Evolutionary conservation across 2,797 vertebrate species (phyloP), one percentile per base, ranked within the genome.

Genomic region (Acridotheres tristis): DNA sequence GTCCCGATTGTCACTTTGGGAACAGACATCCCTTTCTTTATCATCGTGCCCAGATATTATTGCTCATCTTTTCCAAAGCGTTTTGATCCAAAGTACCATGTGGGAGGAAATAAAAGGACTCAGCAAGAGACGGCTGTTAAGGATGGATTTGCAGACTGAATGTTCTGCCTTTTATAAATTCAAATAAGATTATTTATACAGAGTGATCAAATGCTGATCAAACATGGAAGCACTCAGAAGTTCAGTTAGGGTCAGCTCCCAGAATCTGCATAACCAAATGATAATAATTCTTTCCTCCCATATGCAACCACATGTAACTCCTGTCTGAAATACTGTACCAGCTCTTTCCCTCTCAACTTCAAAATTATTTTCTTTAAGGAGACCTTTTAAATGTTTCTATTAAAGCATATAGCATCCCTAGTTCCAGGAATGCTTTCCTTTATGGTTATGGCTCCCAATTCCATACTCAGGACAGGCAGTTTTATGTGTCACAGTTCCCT

Each of bases 21-120:
- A 92, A 93, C 94, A 96, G 88, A 34, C 79, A 45, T 94, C 38
- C 69, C 82, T 92, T 94, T 88, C 95, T 95, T 91, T 77, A 93
- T 90, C 71, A 57, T 82, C 9, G 0, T 67, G 85, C 77, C 82
- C 91, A 95, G 92, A 93, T 91, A 97, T 82, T 91, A 84, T 84
- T 95, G 93, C 94, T 96, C 89, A 93, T 94, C 85, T 96, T 93
- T 97, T 94, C 92, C 85, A 54, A 84, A 93, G 76, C 2, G 0
- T 94, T 94, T 88, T 90, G 77, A 94, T 95, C 80, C 85, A 94
- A 93, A 94, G 38, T 86, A 93, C 80, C 77, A 85, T 87, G 93
- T 82, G 45, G 90, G 86, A 94, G 63, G 85, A 94, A 91, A 95
- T 88, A 71, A 96, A 96, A 95, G 90, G 48, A 34, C 66, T 69